Base-by-base conservation (phyloP, 2,797 vertebrate species). In the Sciaenops ocellatus region DNA sequence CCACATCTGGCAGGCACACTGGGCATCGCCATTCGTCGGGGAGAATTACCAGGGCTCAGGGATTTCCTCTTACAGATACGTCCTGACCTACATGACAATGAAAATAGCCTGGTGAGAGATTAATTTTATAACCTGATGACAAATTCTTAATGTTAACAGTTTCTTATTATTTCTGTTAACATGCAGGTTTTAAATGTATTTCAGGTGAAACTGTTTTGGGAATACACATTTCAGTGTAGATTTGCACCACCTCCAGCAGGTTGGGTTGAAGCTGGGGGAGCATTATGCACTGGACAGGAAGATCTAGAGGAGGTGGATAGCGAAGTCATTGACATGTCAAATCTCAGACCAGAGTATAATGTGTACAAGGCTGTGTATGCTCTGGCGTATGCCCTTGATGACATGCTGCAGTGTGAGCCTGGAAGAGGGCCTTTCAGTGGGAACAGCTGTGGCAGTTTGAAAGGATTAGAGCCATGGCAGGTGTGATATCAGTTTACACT, bases 401-500 rank as follows among this genome's bases (percentile, higher is more conserved):
- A 89, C 7, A 67, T 94, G 48, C 62, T 91, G 62, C 67, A 34
- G 1, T 94, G 93, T 78, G 80, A 84, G 41, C 81, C 89, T 1
- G 92, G 86, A 0, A 87, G 62, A 71, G 92, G 92, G 26, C 93
- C 93, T 55, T 93, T 93, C 69, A 71, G 11, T 1, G 77, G 76
- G 16, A 24, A 85, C 38, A 87, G 86, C 80, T 94, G 94, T 88
- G 92, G 78, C 0, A 85, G 12, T 65, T 73, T 92, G 63, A 64
- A 83, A 3, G 80, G 22, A 22, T 28, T 93, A 47, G 88, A 93
- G 64, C 89, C 92, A 38, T 94, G 94, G 94, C 93, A 95, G 94
- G 94, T 95, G 22, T 30, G 85, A 48, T 7, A 61, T 66, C 24
- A 52, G 1, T 51, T 65, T 51, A 24, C 17, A 80, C 8, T 72